Evolutionary conservation across 2,888 invertebrate genomes (phyloP).

Genomic region (Poecilobothrus nobilitatus): DNA sequence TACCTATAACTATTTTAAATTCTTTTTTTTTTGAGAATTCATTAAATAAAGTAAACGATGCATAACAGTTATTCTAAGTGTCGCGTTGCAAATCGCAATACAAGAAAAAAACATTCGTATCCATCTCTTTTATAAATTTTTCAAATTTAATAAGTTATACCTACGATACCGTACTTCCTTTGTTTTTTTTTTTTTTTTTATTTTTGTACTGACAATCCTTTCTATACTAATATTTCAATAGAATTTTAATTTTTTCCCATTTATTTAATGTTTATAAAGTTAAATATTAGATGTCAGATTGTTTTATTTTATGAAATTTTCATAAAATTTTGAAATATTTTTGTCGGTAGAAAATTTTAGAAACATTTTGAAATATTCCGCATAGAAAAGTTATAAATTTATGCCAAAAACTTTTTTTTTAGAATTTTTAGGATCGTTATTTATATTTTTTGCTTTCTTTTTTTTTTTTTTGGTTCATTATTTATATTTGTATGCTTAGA

Average conservation of each 20-base stretch:
- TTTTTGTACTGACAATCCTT: not conserved
- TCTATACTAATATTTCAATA: not conserved
- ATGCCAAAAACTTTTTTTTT: not conserved
- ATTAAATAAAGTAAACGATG: no score
- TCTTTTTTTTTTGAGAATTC: no score
- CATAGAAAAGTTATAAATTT: slow-evolving; percentile 2
- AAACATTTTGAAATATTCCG: not conserved
- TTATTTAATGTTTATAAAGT: not conserved
- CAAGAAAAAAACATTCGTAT: no score
- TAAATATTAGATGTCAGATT: slow-evolving; percentile 4
- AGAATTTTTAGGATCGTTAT: no score
- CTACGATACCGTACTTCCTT: not conserved
- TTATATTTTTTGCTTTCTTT: no score
- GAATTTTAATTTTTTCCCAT: not conserved
- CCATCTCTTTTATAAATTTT: not conserved
- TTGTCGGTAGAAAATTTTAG: slow-evolving; percentile 1
- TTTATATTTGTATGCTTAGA: no score
- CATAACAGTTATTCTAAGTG: no score
- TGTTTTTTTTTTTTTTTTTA: no score
- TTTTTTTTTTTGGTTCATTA: no score
- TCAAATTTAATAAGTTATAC: not conserved
- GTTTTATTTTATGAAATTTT: not conserved
- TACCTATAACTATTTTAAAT: no score
- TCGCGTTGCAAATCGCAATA: no score
- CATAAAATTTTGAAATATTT: not conserved